These are phyloP conservation scores for Aramus guarauna DNA, from an alignment of 2,113 vertebrate genomes.

Conservation along the genomic window DNA sequence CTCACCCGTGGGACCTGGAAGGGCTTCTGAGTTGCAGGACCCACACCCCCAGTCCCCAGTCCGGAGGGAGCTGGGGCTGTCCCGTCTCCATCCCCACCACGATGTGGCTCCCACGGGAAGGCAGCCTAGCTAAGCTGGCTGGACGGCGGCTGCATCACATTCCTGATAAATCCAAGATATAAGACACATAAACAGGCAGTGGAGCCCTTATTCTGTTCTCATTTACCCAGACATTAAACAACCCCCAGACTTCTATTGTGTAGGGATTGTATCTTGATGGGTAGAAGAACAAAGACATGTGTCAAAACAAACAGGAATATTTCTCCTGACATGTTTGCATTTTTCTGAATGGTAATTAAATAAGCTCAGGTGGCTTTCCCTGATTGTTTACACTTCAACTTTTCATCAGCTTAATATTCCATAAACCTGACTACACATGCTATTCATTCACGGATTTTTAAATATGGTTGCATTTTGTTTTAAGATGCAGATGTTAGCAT, in stretches of 20 bases:
- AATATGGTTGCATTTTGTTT: conserved; percentile 42
- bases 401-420: background rate
- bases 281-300: conserved; percentile 43
- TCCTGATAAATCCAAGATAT: background rate
- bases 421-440: background rate
- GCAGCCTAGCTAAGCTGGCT: background rate
- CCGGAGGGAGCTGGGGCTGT: background rate
- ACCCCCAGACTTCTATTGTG: background rate
- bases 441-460: conserved; percentile 23
- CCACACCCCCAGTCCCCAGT: rapidly evolving
- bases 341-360: background rate
- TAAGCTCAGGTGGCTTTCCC: background rate
- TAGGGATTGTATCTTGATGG: background rate
- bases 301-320: background rate
- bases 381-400: background rate
- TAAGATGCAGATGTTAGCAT: conserved; percentile 54
- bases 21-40: background rate
- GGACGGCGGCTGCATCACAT: background rate
- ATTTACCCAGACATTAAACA: background rate
- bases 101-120: background rate
- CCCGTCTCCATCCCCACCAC: background rate
- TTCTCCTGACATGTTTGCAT: background rate
- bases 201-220: background rate
- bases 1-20: background rate
- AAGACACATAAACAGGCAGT: background rate